phyloP scores from a whole-genome alignment of 2,888 invertebrate genomes.

The Athetis lepigone region DNA sequence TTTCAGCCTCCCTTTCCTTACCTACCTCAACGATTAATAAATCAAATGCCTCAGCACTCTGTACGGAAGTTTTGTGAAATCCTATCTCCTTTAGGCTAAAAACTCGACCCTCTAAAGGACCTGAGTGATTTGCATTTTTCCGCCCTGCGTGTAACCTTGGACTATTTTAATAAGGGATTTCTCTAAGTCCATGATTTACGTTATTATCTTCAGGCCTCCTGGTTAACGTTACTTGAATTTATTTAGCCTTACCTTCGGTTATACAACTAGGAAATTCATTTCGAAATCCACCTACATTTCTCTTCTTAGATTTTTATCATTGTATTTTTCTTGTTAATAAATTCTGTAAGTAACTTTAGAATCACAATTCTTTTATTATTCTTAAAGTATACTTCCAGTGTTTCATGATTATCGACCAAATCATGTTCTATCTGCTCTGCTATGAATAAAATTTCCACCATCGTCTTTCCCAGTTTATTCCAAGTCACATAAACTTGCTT shows the following conservation, averaged over 20 bases:
- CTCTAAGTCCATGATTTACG: slow-evolving; percentile 13
- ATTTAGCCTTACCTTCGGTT: slow-evolving; percentile 3
- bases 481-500: slow-evolving; percentile 5
- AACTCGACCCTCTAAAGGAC: slow-evolving; percentile 16
- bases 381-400: too few species aligned
- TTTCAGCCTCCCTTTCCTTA: neutral
- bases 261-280: neutral
- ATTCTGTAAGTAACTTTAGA: too few species aligned
- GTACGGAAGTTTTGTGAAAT: slow-evolving; percentile 43
- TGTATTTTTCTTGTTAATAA: neutral
- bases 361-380: too few species aligned
- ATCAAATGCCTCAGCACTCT: slow-evolving; percentile 34
- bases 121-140: slow-evolving; percentile 51
- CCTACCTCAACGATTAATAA: slow-evolving; percentile 46
- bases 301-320: neutral
- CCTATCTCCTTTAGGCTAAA: slow-evolving; percentile 14
- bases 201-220: slow-evolving; percentile 6
- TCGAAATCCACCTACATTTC: neutral
- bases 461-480: neutral
- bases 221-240: slow-evolving; percentile 9
- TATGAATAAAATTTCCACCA: neutral
- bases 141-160: slow-evolving; percentile 13
- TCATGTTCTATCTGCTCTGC: neutral
- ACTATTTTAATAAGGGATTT: slow-evolving; percentile 25
- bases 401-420: slow-evolving; percentile 1